phyloP scores from a whole-genome alignment of 2,888 invertebrate species.

The Drosophila mimetica region DNA sequence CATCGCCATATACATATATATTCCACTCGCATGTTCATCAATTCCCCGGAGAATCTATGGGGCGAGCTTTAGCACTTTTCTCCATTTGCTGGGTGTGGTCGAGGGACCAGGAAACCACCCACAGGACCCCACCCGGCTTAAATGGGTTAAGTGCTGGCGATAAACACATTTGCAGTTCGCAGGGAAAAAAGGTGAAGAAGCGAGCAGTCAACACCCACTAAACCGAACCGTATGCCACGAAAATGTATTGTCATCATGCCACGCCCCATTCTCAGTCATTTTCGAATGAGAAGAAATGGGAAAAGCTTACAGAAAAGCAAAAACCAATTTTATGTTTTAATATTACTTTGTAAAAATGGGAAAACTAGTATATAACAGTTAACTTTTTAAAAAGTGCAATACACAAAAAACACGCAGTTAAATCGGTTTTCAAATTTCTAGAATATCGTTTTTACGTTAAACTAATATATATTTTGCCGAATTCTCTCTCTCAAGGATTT shows the following conservation, averaged over 20 bases:
- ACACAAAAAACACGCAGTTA: no score
- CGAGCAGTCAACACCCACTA: slow-evolving; percentile 34
- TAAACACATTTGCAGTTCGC: slow-evolving; percentile 35
- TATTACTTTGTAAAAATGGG: no score
- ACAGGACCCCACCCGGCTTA: slow-evolving; percentile 24
- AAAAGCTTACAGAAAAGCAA: no score
- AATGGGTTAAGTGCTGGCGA: slow-evolving; percentile 46
- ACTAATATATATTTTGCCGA: no score
- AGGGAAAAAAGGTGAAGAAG: slow-evolving; percentile 2
- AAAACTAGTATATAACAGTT: no score
- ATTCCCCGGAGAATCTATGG: slow-evolving; percentile 34
- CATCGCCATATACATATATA: not conserved
- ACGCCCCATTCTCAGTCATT: slow-evolving; percentile 1
- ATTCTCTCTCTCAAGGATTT: no score
- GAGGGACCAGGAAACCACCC: slow-evolving; percentile 2
- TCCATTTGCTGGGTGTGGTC: slow-evolving; percentile 35
- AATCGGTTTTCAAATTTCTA: no score
- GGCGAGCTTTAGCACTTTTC: slow-evolving; percentile 27
- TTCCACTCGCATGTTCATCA: slow-evolving; percentile 38
- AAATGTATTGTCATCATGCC: slow-evolving; percentile 35
- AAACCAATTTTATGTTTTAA: no score
- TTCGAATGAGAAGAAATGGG: not conserved
- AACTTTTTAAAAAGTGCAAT: no score
- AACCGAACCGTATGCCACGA: not conserved
- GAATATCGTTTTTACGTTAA: no score